Conservation (phyloP, 2,888 invertebrate species). For the Heterodera filipjevi region DNA sequence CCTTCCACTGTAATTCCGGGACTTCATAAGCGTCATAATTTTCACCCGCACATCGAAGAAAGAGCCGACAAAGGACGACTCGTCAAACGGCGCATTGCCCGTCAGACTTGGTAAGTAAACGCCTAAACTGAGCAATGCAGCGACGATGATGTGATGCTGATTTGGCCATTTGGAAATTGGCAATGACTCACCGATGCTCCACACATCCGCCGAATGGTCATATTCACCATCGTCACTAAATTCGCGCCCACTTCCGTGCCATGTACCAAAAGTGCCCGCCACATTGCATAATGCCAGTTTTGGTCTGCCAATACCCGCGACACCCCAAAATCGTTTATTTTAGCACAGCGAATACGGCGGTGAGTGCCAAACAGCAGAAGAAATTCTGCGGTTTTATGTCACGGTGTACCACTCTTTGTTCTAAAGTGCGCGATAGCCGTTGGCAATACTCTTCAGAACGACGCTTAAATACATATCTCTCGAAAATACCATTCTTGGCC, state of each 20-base stretch:
- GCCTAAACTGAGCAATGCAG: slow-evolving; percentile 36
- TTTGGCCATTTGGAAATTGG: neutral
- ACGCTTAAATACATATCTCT: slow-evolving; percentile 41
- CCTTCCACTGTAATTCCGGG: slow-evolving; percentile 51
- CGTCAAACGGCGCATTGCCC: slow-evolving; percentile 64
- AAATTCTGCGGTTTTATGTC: slow-evolving; percentile 65
- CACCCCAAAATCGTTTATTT: slow-evolving; percentile 64
- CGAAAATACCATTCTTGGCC: neutral
- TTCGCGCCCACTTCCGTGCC: slow-evolving; percentile 65
- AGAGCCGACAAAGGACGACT: slow-evolving; percentile 60
- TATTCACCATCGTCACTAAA: slow-evolving; percentile 47
- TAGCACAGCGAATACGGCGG: slow-evolving; percentile 49
- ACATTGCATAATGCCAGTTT: slow-evolving; percentile 55
- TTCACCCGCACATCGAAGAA: slow-evolving; percentile 58
- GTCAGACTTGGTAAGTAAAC: slow-evolving; percentile 61
- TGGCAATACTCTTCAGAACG: slow-evolving; percentile 58
- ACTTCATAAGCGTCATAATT: slow-evolving; percentile 63
- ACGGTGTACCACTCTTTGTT: slow-evolving; percentile 60
- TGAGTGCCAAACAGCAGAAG: slow-evolving; percentile 49
- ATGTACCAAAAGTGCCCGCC: slow-evolving; percentile 59
- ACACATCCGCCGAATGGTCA: slow-evolving; percentile 62
- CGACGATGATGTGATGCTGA: neutral
- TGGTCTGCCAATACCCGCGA: slow-evolving; percentile 54
- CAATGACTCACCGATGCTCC: slow-evolving; percentile 49
- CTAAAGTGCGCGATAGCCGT: slow-evolving; percentile 61